Evolutionary conservation across 2,113 vertebrate genomes (phyloP).

Genomic region (Triplophysa siluroides): DNA sequence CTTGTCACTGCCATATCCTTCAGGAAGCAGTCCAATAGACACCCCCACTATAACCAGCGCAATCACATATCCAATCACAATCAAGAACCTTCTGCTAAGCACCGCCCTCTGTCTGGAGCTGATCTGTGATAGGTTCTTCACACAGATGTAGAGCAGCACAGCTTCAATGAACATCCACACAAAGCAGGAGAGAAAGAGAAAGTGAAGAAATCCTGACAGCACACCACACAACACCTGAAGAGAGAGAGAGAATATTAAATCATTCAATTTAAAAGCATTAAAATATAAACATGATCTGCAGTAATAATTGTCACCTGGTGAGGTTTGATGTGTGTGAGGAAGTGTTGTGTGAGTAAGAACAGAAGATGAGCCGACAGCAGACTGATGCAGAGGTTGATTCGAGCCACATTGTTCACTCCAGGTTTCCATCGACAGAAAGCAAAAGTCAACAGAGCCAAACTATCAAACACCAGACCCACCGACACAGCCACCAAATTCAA

Average conservation of each 20-base stretch:
- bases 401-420: slow-evolving; percentile 62
- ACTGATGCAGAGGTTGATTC: slow-evolving; percentile 4
- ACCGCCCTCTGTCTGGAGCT: slow-evolving; percentile 4
- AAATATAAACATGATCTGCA: too few species aligned
- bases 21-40: not conserved
- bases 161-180: slow-evolving; percentile 79
- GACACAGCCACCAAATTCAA: slow-evolving; percentile 57
- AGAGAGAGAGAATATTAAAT: not conserved
- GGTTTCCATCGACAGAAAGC: slow-evolving; percentile 57
- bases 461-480: slow-evolving; percentile 62
- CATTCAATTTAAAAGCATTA: too few species aligned
- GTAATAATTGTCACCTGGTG: slow-evolving; percentile 50
- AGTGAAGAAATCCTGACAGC: slow-evolving; percentile 71
- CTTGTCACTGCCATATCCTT: not conserved
- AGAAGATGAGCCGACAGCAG: slow-evolving; percentile 67
- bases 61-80: slow-evolving; percentile 40
- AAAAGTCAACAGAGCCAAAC: slow-evolving; percentile 64
- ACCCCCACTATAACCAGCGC: slow-evolving; percentile 1
- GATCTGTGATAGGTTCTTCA: slow-evolving; percentile 49
- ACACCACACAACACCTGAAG: slow-evolving; percentile 64
- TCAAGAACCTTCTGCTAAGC: slow-evolving; percentile 6
- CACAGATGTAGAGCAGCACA: slow-evolving; percentile 71
- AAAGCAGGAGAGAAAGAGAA: slow-evolving; percentile 72
- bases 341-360: slow-evolving; percentile 54
- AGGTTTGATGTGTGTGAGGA: slow-evolving; percentile 14